Evolutionary conservation across 1,140 invertebrate genomes (phyloP).

Genomic region (Palaemon carinicauda): DNA sequence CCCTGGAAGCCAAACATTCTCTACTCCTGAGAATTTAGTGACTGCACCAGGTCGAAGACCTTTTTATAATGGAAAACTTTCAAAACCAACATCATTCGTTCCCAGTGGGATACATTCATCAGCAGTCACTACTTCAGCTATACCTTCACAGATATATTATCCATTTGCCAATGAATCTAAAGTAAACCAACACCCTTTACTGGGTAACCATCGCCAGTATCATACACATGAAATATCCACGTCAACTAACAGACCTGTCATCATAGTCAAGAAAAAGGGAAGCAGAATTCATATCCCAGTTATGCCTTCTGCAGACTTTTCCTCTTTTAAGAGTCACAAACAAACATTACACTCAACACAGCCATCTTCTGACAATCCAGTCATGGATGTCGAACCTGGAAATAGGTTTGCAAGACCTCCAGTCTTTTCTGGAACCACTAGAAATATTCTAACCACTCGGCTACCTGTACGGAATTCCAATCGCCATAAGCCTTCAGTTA

Average conservation of each 20-base stretch:
- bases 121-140: too few relatives aligned
- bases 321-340: conserved; percentile 5
- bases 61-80: too few relatives aligned
- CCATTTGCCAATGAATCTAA: neutral
- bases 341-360: neutral
- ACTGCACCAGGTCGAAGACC: too few relatives aligned
- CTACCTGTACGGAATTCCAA: neutral
- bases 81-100: too few relatives aligned
- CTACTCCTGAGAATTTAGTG: too few relatives aligned
- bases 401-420: neutral
- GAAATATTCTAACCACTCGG: neutral
- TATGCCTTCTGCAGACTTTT: conserved; percentile 27
- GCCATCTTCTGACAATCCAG: neutral
- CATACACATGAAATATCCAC: neutral
- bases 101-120: too few relatives aligned
- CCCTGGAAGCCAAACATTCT: too few relatives aligned
- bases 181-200: neutral
- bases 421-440: neutral
- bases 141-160: too few relatives aligned
- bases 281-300: neutral
- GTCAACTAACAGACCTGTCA: neutral
- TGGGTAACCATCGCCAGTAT: neutral
- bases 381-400: neutral
- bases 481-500: too few relatives aligned
- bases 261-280: conserved; percentile 27